Conservation (phyloP, 1,140 invertebrate species). For the Vanessa tameamea region DNA sequence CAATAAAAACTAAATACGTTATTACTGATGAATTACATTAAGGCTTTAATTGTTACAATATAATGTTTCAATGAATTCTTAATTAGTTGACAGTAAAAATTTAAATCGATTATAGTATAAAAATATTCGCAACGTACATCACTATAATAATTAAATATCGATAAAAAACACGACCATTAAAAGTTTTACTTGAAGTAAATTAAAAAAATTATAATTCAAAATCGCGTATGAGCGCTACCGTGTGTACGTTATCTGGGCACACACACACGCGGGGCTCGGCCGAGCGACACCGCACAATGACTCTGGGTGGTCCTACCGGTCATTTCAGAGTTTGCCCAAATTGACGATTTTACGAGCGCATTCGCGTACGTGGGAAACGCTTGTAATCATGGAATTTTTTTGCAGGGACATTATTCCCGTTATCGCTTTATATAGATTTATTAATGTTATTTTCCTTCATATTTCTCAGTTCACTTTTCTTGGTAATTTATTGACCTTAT, state of each 20-base stretch:
- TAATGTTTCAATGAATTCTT: too few relatives aligned
- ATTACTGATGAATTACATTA: too few relatives aligned
- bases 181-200: too few relatives aligned
- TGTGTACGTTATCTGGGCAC: conserved; percentile 2
- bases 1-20: too few relatives aligned
- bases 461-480: background rate
- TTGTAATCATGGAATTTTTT: conserved; percentile 23
- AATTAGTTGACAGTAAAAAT: too few relatives aligned
- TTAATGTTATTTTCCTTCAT: background rate
- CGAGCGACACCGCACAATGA: conserved; percentile 52
- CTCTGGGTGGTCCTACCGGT: conserved; percentile 52
- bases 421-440: conserved; percentile 13
- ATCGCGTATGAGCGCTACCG: conserved; percentile 14
- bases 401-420: conserved; percentile 14
- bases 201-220: background rate
- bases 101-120: too few relatives aligned
- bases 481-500: background rate
- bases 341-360: conserved; percentile 51
- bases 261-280: conserved; percentile 26
- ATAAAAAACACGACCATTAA: background rate
- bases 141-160: background rate
- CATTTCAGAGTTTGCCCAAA: conserved; percentile 53
- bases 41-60: too few relatives aligned
- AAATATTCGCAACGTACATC: too few relatives aligned
- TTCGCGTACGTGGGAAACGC: conserved; percentile 33